Base-by-base conservation (phyloP, 2,113 vertebrate species). In the Acrocephalus arundinaceus region DNA sequence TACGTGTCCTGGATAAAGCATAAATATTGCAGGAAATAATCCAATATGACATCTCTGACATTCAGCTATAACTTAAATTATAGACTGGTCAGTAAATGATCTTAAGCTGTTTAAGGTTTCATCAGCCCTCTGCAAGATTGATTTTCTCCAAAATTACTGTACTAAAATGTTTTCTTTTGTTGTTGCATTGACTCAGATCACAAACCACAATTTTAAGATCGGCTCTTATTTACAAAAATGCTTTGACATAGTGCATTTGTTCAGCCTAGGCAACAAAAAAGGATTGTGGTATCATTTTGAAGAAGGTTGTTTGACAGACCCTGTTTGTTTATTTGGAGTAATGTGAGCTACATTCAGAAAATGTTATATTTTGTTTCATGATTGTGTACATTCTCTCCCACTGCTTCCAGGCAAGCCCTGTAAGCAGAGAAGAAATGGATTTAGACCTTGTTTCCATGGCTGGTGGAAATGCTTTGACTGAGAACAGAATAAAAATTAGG, bases 161-260 rank as follows among this genome's bases (percentile, higher is more conserved):
- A 98, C 97, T 98, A 95, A 98, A 98, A 98, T 98, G 97, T 98
- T 98, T 98, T 98, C 98, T 98, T 98, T 98, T 98, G 98, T 98
- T 98, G 97, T 97, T 95, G 94, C 78, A 85, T 94, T 96, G 97
- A 97, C 96, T 98, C 97, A 97, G 97, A 98, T 98, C 97, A 95
- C 97, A 97, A 98, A 97, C 97, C 97, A 97, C 98, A 98, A 98
- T 98, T 98, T 98, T 97, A 96, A 97, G 96, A 98, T 98, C 98
- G 96, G 68, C 96, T 98, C 97, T 97, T 98, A 98, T 98, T 98
- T 98, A 97, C 93, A 95, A 98, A 98, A 98, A 93, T 97, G 96
- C 97, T 98, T 98, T 98, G 98, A 98, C 98, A 98, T 98, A 98
- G 98, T 98, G 96, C 98, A 98, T 98, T 98, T 97, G 97, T 98